A percentile compares a stretch with the other conserved stretches of the same genome.
Conservation (phyloP, 2,888 invertebrate genomes). For the Lochmaea crataegi region DNA sequence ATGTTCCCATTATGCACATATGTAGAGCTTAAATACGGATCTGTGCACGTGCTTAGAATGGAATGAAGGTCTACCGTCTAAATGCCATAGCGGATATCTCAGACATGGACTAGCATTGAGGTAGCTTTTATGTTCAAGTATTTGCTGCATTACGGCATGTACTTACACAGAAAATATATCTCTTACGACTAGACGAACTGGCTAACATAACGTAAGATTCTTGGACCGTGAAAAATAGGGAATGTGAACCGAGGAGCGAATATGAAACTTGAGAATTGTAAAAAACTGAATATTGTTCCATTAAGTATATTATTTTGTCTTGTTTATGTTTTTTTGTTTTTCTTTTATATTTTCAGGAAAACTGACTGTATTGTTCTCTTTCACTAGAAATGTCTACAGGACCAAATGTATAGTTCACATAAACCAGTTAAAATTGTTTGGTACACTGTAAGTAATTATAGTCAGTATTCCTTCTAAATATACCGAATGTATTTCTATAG, state of each 20-base stretch:
- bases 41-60: not conserved
- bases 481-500: too few species aligned
- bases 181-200: conserved; percentile 12
- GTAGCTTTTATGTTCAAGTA: conserved; percentile 24
- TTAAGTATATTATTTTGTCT: conserved; percentile 19
- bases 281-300: conserved; percentile 20
- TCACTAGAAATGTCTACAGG: not conserved
- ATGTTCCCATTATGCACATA: not conserved
- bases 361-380: not conserved
- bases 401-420: not conserved
- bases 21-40: not conserved
- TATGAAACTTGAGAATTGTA: conserved; percentile 10
- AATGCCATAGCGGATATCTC: conserved; percentile 7
- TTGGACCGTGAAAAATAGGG: conserved; percentile 27
- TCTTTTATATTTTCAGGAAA: not conserved
- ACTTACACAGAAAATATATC: conserved; percentile 27
- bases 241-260: conserved; percentile 17
- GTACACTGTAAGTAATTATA: too few species aligned
- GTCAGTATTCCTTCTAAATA: too few species aligned
- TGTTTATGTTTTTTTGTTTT: not conserved
- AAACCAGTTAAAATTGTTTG: not conserved
- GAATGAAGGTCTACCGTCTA: conserved; percentile 9
- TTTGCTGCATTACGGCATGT: conserved; percentile 21
- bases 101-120: not conserved
- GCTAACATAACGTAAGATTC: conserved; percentile 13